phyloP scores from a whole-genome alignment of 2,113 vertebrate genomes.

The Percina caprodes region DNA sequence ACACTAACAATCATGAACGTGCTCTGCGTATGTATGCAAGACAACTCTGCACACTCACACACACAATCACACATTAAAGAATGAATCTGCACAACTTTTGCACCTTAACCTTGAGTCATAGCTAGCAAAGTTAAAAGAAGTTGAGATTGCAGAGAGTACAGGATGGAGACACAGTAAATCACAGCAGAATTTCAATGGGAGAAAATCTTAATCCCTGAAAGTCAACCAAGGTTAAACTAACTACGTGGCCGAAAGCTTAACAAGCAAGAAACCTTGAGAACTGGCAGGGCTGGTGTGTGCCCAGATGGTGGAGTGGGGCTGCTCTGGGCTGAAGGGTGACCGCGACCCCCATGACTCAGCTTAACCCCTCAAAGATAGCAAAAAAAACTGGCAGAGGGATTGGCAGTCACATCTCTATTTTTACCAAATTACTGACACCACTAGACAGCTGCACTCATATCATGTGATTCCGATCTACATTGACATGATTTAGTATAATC shows the following conservation, averaged over 20 bases:
- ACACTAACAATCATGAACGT: neutral
- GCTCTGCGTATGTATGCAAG: neutral
- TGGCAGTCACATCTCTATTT: slow-evolving; percentile 23
- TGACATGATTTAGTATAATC: slow-evolving; percentile 33
- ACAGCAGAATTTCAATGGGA: slow-evolving; percentile 26
- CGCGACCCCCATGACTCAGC: slow-evolving; percentile 10
- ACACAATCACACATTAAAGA: neutral
- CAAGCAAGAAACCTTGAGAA: slow-evolving; percentile 38
- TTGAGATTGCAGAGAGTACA: neutral
- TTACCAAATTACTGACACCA: neutral
- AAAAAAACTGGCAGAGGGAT: slow-evolving; percentile 11
- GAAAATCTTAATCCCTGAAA: slow-evolving; percentile 34
- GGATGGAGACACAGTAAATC: slow-evolving; percentile 20
- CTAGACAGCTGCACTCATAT: neutral
- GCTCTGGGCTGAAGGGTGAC: neutral
- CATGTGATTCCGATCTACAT: slow-evolving; percentile 5
- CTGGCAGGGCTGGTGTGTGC: slow-evolving; percentile 20
- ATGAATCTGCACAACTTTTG: neutral
- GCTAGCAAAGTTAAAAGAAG: slow-evolving; percentile 32
- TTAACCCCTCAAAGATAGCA: neutral
- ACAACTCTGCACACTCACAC: neutral
- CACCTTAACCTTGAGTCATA: slow-evolving; percentile 30
- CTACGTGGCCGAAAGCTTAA: slow-evolving; percentile 17
- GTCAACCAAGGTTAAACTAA: slow-evolving; percentile 36
- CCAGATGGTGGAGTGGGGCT: slow-evolving; percentile 44